phyloP scores from a whole-genome alignment of 2,113 vertebrate genomes.

The Pachyramphus minor region DNA sequence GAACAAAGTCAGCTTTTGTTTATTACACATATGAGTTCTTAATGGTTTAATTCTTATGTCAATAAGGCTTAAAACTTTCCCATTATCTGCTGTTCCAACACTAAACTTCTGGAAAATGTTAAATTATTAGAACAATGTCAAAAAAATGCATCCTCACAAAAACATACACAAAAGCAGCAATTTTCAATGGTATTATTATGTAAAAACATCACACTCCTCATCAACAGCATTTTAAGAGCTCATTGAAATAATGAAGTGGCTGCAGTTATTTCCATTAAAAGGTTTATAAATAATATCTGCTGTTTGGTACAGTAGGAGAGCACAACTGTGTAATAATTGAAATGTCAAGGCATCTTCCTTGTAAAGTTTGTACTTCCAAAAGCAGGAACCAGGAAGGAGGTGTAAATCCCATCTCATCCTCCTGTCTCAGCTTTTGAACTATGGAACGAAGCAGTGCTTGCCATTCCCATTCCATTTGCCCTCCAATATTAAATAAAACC shows the following conservation, averaged over 20 bases:
- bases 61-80: slow-evolving; percentile 19
- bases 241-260: slow-evolving; percentile 62
- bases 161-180: neutral
- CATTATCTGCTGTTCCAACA: neutral
- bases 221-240: slow-evolving; percentile 59
- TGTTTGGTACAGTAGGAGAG: slow-evolving; percentile 10
- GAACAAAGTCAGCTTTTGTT: neutral
- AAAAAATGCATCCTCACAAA: slow-evolving; percentile 11
- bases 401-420: neutral
- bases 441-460: neutral
- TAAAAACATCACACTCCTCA: slow-evolving; percentile 35
- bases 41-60: neutral
- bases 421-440: neutral
- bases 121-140: neutral
- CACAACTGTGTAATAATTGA: neutral
- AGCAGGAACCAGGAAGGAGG: neutral
- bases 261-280: slow-evolving; percentile 48
- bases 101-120: slow-evolving; percentile 5
- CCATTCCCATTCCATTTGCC: neutral
- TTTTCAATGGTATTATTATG: slow-evolving; percentile 31
- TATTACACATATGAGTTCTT: neutral
- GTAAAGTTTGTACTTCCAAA: neutral
- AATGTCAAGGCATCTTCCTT: neutral
- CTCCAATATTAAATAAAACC: neutral
- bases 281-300: slow-evolving; percentile 50